These are phyloP conservation scores for Carettochelys insculpta DNA, from an alignment of 2,113 vertebrate species.

Conservation along the genomic window DNA sequence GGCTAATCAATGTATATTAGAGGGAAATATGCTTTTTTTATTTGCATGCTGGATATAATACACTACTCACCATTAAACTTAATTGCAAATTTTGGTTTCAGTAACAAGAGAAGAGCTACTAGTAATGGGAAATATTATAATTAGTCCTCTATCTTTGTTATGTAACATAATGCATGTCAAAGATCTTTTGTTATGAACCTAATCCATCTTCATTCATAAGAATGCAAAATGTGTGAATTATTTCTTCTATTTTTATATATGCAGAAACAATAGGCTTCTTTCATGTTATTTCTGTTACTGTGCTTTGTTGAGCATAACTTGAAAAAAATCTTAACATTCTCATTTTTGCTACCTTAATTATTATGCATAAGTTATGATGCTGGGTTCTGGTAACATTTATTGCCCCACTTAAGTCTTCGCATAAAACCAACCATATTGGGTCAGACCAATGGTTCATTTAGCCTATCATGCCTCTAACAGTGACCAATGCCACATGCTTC, in stretches of 20 bases:
- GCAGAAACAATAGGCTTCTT: background rate
- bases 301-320: background rate
- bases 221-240: background rate
- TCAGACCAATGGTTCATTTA: background rate
- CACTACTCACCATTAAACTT: constrained; percentile 30
- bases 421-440: background rate
- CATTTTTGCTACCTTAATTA: background rate
- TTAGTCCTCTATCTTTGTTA: background rate
- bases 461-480: background rate
- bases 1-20: constrained; percentile 60
- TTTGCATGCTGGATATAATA: constrained; percentile 15
- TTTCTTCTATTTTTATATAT: background rate
- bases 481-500: background rate
- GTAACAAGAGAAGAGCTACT: background rate
- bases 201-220: background rate
- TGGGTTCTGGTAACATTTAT: background rate
- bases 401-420: background rate
- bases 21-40: constrained; percentile 55
- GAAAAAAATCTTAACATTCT: background rate
- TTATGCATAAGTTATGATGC: background rate
- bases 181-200: background rate
- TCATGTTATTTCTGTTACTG: background rate
- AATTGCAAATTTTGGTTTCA: constrained; percentile 44
- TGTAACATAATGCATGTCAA: background rate
- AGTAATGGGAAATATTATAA: background rate